Percentiles rank a stretch among this genome's conserved stretches.
Conservation (phyloP, 2,888 invertebrate genomes). For the Idaea dimidiata region DNA sequence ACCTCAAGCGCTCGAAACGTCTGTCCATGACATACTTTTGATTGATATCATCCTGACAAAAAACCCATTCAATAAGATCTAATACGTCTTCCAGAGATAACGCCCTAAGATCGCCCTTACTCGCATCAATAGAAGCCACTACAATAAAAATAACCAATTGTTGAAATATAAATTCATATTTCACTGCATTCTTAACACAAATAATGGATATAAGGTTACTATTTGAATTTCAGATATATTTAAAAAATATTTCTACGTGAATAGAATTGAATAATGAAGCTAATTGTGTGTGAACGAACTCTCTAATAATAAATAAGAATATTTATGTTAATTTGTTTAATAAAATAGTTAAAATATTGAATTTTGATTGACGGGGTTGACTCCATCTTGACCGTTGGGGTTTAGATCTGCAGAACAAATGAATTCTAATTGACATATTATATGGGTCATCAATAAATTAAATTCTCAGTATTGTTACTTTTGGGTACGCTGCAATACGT, state of each 20-base stretch:
- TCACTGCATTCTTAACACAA: conserved; percentile 54
- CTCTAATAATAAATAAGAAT: conserved; percentile 58
- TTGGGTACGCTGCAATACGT: neutral
- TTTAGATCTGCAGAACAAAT: conserved; percentile 8
- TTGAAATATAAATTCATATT: conserved; percentile 67
- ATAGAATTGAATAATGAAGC: conserved; percentile 67
- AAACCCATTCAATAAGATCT: neutral
- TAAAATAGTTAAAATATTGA: conserved; percentile 37
- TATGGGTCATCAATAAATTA: neutral
- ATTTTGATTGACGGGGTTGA: conserved; percentile 44
- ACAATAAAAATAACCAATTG: conserved; percentile 71
- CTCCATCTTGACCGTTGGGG: conserved; percentile 24
- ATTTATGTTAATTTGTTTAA: conserved; percentile 60
- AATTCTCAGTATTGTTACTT: neutral
- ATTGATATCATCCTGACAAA: conserved; percentile 47
- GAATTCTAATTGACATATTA: neutral
- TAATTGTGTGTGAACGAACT: conserved; percentile 77
- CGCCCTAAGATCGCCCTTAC: conserved; percentile 11
- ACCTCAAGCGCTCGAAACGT: conserved; percentile 43
- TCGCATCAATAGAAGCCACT: conserved; percentile 59
- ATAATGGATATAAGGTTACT: conserved; percentile 70
- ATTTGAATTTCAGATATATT: conserved; percentile 73
- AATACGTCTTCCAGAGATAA: conserved; percentile 27
- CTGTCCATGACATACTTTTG: conserved; percentile 45
- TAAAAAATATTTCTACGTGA: conserved; percentile 52